Conservation (phyloP, 2,113 vertebrate genomes). For the Chiloscyllium plagiosum region DNA sequence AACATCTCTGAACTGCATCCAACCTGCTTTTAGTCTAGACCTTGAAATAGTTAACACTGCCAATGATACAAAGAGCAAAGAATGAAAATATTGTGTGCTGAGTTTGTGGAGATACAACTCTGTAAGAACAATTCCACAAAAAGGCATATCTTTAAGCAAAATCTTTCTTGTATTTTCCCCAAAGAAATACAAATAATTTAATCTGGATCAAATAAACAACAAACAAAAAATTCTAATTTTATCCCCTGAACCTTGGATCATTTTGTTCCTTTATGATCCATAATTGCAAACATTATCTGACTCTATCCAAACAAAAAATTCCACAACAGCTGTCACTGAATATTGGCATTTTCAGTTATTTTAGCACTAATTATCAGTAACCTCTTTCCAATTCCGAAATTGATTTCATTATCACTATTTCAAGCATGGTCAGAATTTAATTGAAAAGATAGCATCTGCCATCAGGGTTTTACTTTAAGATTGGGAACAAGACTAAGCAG, state of each 20-base stretch:
- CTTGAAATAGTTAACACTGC: not conserved
- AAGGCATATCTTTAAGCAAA: not conserved
- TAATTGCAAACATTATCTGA: not conserved
- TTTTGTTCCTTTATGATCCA: not conserved
- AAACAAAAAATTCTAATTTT: not conserved
- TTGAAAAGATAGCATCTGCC: slow-evolving; percentile 6
- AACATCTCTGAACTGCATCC: not conserved
- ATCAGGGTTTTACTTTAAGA: not conserved
- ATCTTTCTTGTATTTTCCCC: not conserved
- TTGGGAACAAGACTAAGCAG: not conserved
- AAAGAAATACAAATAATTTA: not conserved
- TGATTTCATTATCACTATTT: slow-evolving; percentile 12
- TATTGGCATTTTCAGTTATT: slow-evolving; percentile 18
- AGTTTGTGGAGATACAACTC: not conserved
- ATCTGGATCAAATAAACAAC: not conserved
- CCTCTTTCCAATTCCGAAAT: not conserved
- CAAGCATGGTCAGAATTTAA: not conserved
- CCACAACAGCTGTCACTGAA: not conserved
- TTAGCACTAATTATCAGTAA: not conserved
- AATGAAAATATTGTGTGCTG: not conserved
- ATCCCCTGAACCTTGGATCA: not conserved
- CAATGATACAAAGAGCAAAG: not conserved
- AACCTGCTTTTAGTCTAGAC: not conserved
- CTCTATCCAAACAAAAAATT: not conserved
- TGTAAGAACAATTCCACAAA: not conserved